Conservation (phyloP, 2,888 invertebrate species). For the Harpalus rufipes region DNA sequence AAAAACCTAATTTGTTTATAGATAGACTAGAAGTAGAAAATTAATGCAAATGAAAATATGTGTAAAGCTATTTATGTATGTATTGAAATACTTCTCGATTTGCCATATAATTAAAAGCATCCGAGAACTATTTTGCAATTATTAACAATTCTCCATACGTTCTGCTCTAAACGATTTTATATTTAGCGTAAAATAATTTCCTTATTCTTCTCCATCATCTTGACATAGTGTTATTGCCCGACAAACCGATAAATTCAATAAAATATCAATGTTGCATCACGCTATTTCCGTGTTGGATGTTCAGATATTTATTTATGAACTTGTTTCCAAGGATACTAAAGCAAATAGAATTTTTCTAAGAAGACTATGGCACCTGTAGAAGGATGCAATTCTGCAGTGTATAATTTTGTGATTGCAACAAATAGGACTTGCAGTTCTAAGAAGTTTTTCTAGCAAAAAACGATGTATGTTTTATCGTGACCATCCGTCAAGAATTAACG, state of each 20-base stretch:
- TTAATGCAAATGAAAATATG: no score
- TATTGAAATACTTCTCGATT: no score
- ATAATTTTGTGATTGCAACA: slow-evolving; percentile 50
- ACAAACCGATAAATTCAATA: slow-evolving; percentile 25
- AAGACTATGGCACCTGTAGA: slow-evolving; percentile 27
- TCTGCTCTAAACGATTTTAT: neutral
- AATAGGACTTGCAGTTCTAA: slow-evolving; percentile 15
- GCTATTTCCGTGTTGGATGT: slow-evolving; percentile 40
- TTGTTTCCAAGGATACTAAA: slow-evolving; percentile 43
- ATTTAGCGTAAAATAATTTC: slow-evolving; percentile 3
- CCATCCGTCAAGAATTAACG: slow-evolving; percentile 21
- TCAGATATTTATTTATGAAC: slow-evolving; percentile 45
- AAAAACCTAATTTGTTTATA: no score
- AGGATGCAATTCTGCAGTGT: slow-evolving; percentile 14
- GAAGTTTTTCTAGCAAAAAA: slow-evolving; percentile 41
- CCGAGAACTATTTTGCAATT: no score
- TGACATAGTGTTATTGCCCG: slow-evolving; percentile 14
- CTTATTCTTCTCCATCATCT: neutral
- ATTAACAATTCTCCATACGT: no score
- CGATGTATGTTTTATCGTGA: slow-evolving; percentile 8
- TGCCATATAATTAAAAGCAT: no score
- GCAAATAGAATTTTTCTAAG: slow-evolving; percentile 41
- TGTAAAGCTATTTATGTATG: no score
- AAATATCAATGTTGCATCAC: slow-evolving; percentile 44
- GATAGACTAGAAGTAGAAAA: no score